Base-by-base conservation (phyloP, 1,140 invertebrate species). In the Zaprionus lachaisei region DNA sequence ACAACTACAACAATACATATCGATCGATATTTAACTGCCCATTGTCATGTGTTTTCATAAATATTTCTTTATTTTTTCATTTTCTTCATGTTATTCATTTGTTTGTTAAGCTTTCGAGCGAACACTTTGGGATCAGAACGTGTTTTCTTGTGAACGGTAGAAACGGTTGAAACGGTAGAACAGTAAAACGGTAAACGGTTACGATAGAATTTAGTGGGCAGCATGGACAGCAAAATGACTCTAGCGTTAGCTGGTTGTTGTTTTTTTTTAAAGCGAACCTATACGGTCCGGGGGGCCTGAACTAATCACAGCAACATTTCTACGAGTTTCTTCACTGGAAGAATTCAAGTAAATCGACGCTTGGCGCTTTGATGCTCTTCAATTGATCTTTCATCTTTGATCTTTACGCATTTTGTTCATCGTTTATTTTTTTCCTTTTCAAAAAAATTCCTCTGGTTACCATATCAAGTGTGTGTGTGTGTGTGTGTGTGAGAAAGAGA, bases 281-380 rank as follows among this genome's bases (percentile, higher is more conserved):
- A 64, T 51, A 12, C 24, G 58, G 38, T 31, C 22, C 44, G 15
- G 26, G 47, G 17, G 15, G 44, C 55, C 24, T 34, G 31, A 11
- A 11, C 2, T 47, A 34, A 22, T 57, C 64, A 37, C 64, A 66
- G 24, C 49, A 24, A 26, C 5, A 26, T 24, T 38, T 15, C 12
- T 34, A n/a, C 58, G 61, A 47, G 51, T 37, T 47, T 34, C 41
- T 70, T 66, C 56, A 12, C 34, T 58, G 55, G 60, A 68, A 77
- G 56, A 73, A 81, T 66, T 79, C 41, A 62, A 86, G 67, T 75
- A 79, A 85, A 86, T 85, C 82, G 82, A 85, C 82, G 82, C 82
- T 85, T 85, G 82, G 83, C 83, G 83, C 83, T 80, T 79, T 82
- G 77, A 83, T 86, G 83, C 83, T 86, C 54, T 80, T 86, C 83